Percentiles rank a stretch among this genome's conserved stretches.
Conservation (phyloP, 2,888 invertebrate species). For the Malachius bipustulatus region DNA sequence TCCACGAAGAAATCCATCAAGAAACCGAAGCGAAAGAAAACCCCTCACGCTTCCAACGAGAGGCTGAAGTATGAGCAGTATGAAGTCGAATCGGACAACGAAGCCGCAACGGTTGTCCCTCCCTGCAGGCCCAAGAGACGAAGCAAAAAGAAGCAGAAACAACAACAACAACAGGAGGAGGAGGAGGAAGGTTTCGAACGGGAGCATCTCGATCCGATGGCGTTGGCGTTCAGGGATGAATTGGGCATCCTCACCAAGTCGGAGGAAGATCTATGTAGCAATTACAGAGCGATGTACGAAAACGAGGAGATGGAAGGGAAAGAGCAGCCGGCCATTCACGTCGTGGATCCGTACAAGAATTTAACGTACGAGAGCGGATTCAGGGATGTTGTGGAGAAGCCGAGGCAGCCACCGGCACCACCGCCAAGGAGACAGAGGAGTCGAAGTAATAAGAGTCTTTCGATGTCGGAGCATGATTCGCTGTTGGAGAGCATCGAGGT, state of each 20-base stretch:
- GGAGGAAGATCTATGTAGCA: constrained; percentile 35
- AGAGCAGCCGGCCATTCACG: constrained; percentile 41
- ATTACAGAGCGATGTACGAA: constrained; percentile 27
- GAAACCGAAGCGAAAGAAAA: constrained; percentile 36
- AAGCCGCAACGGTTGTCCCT: constrained; percentile 23
- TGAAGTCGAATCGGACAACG: constrained; percentile 28
- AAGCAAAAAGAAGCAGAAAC: constrained; percentile 33
- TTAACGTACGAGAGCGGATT: constrained; percentile 10
- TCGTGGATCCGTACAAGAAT: constrained; percentile 28
- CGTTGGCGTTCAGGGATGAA: constrained; percentile 20
- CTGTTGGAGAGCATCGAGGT: constrained; percentile 21
- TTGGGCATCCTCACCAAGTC: constrained; percentile 19
- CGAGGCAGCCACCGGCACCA: constrained; percentile 32
- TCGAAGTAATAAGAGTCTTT: constrained; percentile 34
- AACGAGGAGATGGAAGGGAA: constrained; percentile 41
- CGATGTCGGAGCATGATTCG: constrained; percentile 33
- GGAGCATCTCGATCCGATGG: constrained; percentile 8
- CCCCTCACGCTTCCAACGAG: constrained; percentile 35
- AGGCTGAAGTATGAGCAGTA: constrained; percentile 21
- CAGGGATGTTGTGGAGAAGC: constrained; percentile 18
- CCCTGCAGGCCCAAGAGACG: constrained; percentile 46
- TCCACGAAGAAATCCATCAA: constrained; percentile 41
- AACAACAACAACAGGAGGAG: constrained; percentile 24
- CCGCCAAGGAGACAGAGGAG: constrained; percentile 28
- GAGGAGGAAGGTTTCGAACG: constrained; percentile 26